Evolutionary conservation across 1,140 invertebrate species (phyloP).

Genomic region (Drosophila leontia): DNA sequence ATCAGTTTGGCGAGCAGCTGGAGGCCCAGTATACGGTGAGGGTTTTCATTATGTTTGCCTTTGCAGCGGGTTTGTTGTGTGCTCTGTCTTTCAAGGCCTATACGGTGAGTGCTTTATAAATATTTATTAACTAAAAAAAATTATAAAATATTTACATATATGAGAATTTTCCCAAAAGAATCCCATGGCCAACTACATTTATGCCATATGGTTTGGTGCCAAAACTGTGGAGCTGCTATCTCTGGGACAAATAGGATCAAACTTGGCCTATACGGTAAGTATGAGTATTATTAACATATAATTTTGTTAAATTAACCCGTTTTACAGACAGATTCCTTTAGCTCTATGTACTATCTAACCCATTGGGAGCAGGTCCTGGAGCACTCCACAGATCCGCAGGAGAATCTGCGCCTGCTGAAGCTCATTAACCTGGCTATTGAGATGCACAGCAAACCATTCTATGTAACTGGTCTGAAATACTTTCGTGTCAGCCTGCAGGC

Average conservation of each 20-base stretch:
- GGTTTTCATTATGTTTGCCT: slow-evolving; percentile 71
- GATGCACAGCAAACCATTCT: slow-evolving; percentile 67
- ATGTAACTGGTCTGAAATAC: slow-evolving; percentile 70
- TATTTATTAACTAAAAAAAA: neutral
- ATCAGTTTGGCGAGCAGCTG: slow-evolving; percentile 54
- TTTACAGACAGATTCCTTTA: slow-evolving; percentile 61
- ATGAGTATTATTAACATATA: too few species aligned
- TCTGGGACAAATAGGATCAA: slow-evolving; percentile 56
- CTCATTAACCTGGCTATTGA: slow-evolving; percentile 66
- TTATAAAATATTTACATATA: too few species aligned
- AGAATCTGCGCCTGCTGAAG: slow-evolving; percentile 69
- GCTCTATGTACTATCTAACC: slow-evolving; percentile 63
- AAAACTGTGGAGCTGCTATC: slow-evolving; percentile 63
- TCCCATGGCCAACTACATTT: slow-evolving; percentile 63
- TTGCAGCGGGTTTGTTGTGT: slow-evolving; percentile 63
- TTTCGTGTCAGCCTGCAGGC: slow-evolving; percentile 69
- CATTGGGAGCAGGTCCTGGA: slow-evolving; percentile 66
- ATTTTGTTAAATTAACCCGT: neutral
- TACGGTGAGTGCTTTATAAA: slow-evolving; percentile 32
- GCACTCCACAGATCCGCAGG: slow-evolving; percentile 54
- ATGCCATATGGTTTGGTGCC: slow-evolving; percentile 67
- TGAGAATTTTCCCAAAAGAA: slow-evolving; percentile 41
- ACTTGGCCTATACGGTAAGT: slow-evolving; percentile 54
- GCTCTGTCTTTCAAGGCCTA: slow-evolving; percentile 74
- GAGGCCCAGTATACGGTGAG: slow-evolving; percentile 66